Conservation (phyloP, 2,888 invertebrate genomes). For the Chironomus riparius region DNA sequence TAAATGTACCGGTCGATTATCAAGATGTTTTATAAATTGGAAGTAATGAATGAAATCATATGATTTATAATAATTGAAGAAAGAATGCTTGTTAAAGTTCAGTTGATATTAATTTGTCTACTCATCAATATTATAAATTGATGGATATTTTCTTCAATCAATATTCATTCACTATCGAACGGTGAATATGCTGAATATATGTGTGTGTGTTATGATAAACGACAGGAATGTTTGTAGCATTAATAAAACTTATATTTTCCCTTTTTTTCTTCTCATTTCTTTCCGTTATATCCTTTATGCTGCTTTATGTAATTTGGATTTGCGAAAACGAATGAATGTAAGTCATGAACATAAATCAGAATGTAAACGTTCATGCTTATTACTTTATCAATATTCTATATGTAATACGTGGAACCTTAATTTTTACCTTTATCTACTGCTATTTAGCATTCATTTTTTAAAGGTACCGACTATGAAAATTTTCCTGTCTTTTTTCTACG, state of each 20-base stretch:
- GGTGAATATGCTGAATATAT: too few relatives aligned
- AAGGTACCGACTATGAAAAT: background rate
- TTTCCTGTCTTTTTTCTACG: background rate
- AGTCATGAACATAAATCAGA: background rate
- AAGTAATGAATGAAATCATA: background rate
- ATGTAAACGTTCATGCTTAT: background rate
- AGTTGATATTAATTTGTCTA: background rate
- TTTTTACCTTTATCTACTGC: too few relatives aligned
- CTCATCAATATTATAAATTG: background rate
- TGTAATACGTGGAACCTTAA: too few relatives aligned
- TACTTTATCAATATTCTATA: background rate
- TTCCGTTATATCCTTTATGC: too few relatives aligned
- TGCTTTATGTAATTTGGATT: background rate
- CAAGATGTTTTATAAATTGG: too few relatives aligned
- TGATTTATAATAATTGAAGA: background rate
- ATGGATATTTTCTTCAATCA: background rate
- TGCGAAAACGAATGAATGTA: background rate
- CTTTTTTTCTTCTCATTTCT: too few relatives aligned
- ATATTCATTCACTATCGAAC: background rate
- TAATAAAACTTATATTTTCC: too few relatives aligned
- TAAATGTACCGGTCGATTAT: background rate
- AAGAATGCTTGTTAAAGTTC: background rate
- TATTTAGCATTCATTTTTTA: too few relatives aligned
- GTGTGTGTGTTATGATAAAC: too few relatives aligned
- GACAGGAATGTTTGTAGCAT: too few relatives aligned